A percentile compares a stretch with the other conserved stretches of the same genome.
phyloP scores from a whole-genome alignment of 2,113 vertebrate species.

The Tonatia bakeri region DNA sequence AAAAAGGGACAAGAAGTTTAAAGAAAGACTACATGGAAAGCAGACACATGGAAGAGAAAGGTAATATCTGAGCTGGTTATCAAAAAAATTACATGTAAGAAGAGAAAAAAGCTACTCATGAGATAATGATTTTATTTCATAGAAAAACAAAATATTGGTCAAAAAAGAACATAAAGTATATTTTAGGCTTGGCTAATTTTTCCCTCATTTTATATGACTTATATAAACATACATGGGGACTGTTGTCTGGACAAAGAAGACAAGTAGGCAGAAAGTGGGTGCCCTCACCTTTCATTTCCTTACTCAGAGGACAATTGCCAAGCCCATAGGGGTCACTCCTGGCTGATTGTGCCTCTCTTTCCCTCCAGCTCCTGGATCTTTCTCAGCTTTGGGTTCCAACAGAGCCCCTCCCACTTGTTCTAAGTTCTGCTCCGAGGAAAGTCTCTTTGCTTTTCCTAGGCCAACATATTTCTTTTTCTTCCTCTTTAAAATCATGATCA shows the following conservation, averaged over 20 bases:
- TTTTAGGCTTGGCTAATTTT: background rate
- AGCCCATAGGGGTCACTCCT: background rate
- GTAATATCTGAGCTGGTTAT: background rate
- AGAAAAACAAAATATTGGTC: background rate
- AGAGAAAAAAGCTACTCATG: background rate
- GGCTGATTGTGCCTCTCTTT: background rate
- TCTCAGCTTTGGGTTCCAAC: background rate
- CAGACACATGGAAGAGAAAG: background rate
- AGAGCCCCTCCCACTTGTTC: background rate
- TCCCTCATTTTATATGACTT: background rate
- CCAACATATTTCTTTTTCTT: background rate
- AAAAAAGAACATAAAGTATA: background rate
- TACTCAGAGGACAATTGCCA: background rate
- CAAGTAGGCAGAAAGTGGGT: background rate
- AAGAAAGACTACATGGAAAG: background rate
- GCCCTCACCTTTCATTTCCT: background rate
- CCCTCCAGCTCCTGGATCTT: background rate
- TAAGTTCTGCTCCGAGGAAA: background rate
- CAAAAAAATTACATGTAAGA: background rate
- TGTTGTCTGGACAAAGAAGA: background rate
- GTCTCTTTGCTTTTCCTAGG: background rate
- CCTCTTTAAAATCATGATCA: conserved; percentile 10
- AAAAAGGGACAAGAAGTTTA: background rate
- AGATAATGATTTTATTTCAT: background rate
- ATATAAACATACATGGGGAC: background rate